phyloP scores from a whole-genome alignment of 2,113 vertebrate genomes.

The Entomyzon cyanotis region DNA sequence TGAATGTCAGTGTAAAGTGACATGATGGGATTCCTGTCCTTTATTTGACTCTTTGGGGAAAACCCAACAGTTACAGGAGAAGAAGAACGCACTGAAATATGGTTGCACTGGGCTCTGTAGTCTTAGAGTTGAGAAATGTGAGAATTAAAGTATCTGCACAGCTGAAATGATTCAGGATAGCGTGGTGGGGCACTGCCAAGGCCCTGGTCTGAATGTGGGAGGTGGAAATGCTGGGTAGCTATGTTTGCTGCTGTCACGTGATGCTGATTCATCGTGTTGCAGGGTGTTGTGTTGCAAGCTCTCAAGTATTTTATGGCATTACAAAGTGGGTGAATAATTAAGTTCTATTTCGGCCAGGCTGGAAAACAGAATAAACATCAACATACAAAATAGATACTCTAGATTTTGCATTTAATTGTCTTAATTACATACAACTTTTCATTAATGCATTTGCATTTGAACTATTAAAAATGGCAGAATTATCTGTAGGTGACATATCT shows the following conservation, averaged over 20 bases:
- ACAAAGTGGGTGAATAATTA: neutral
- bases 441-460: neutral
- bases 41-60: neutral
- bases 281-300: neutral
- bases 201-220: neutral
- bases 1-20: neutral
- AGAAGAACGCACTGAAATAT: neutral
- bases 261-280: neutral
- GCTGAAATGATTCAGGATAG: neutral
- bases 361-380: neutral
- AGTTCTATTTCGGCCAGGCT: neutral
- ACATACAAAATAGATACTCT: neutral
- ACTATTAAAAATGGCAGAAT: neutral
- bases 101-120: neutral
- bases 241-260: neutral
- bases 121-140: neutral
- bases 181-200: neutral
- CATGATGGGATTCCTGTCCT: neutral
- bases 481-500: neutral
- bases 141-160: neutral
- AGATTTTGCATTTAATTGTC: neutral
- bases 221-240: conserved; percentile 8
- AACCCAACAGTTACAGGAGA: neutral
- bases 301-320: neutral
- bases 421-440: neutral